These are phyloP conservation scores for Hyposmocoma kahamanoa DNA, from an alignment of 1,140 invertebrate species.

Conservation along the genomic window DNA sequence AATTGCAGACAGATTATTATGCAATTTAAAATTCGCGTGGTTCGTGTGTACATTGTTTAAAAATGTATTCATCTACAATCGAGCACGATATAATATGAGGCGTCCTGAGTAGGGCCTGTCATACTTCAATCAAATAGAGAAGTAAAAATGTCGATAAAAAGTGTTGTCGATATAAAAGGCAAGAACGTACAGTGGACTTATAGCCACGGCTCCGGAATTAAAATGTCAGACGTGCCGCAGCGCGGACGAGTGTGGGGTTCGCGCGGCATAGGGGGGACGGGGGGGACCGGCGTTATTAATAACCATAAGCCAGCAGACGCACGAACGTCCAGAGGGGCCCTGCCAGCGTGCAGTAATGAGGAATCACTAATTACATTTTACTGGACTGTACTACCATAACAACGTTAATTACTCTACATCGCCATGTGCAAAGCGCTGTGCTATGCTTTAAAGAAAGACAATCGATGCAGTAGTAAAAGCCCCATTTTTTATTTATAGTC, in stretches of 20 bases:
- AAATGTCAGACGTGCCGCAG: constrained; percentile 71
- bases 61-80: too few relatives aligned
- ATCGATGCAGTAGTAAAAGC: too few relatives aligned
- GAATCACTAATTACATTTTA: constrained; percentile 73
- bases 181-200: constrained; percentile 46
- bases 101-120: too few relatives aligned
- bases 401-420: constrained; percentile 38
- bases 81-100: too few relatives aligned
- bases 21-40: too few relatives aligned
- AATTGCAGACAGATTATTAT: too few relatives aligned
- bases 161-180: constrained; percentile 48
- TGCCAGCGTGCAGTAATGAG: constrained; percentile 61
- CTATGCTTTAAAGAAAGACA: too few relatives aligned
- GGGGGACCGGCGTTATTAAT: constrained; percentile 64
- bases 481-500: too few relatives aligned
- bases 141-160: constrained; percentile 46
- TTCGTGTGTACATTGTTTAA: too few relatives aligned
- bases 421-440: too few relatives aligned
- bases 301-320: constrained; percentile 71
- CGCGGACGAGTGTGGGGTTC: constrained; percentile 42
- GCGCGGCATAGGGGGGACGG: constrained; percentile 22
- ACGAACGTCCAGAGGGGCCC: constrained; percentile 70
- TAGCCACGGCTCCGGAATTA: constrained; percentile 64
- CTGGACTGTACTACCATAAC: constrained; percentile 61
- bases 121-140: constrained; percentile 22